Evolutionary conservation across 2,888 invertebrate genomes (phyloP), one percentile per base, ranked within the genome.

Genomic region (Flabesymbios commensalis): DNA sequence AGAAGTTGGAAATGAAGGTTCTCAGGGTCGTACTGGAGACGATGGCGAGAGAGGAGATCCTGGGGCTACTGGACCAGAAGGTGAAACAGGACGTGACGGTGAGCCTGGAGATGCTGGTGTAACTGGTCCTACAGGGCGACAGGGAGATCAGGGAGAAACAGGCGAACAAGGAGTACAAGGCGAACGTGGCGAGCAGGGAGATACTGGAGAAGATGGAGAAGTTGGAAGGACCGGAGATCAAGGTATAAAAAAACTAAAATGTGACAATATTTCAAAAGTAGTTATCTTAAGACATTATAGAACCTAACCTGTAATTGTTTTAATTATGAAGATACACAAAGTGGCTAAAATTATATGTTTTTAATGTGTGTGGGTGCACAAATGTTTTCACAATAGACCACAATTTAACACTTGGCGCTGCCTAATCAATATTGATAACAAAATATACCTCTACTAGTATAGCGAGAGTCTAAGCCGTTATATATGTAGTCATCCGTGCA

Each of bases 51-150:
- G 51, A 7, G 58, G 58, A n/a, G 41, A 41, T 4, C 14, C 19
- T 24, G 61, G 61, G 14, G 33, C 45, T n/a, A 29, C 43, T 17
- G 61, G 61, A 5, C 36, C 22, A 3, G 33, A 31, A n/a, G 61
- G 61, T 14, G 49, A 43, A 14, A 56, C 48, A n/a, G 61, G 61
- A 7, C 48, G 19, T 28, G 49, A 41, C 19, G 61, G 61, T 26
- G 32, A 22, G 26, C 56, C 29, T 5, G 61, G 61, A 1, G 41
- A 42, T 22, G 32, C 42, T 22, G 59, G 59, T 7, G 43, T 45
- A 41, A 19, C 59, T 17, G 59, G 59, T 10, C 24, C 29, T n/a
- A 22, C 41, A 19, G 39, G 54, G 22, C n/a, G 3, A 4, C 26
- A 29, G 26, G 48, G 48, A 3, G 3, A 3, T 3, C 14, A 17